Base-by-base conservation (phyloP, 2,113 vertebrate genomes). In the Hypanus sabinus region DNA sequence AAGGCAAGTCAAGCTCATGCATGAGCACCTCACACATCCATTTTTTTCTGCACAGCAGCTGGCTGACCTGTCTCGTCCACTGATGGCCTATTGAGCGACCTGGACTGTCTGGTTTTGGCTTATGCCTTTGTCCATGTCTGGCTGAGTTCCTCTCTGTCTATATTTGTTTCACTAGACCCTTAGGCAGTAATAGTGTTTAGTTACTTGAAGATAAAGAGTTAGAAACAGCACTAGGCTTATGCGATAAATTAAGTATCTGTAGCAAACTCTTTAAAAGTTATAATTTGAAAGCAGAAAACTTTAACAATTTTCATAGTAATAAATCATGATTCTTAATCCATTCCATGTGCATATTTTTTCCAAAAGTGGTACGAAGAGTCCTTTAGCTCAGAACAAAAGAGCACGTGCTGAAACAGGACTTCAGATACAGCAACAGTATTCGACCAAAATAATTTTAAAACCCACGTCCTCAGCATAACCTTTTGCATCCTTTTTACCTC, bases 51-150 rank as follows among this genome's bases (percentile, higher is more conserved):
- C 95, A 95, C 96, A 96, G 97, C 97, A 98, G 97, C 98, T 97
- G 97, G 97, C 97, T 98, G 97, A 97, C 98, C 98, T 96, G 96
- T 97, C 96, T 96, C 95, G 95, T 97, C 95, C 96, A 94, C 94
- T 95, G 95, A 95, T 96, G 96, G 96, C 96, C 97, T 97, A 97
- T 96, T 96, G 96, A 96, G 96, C 97, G 95, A 97, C 97, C 97
- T 97, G 97, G 96, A 96, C 97, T 96, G 98, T 98, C 98, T 98
- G 98, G 98, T 96, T 96, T 96, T 96, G 97, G 97, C 96, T 96
- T 96, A 95, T 94, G 97, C 97, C 98, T 98, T 99, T 99, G 98
- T 99, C 97, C 97, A 93, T 97, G 98, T 99, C 98, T 99, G 98
- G 97, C 96, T 97, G 96, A 97, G 98, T 98, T 98, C 98, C 97